These are phyloP conservation scores for Myxocyprinus asiaticus DNA, from an alignment of 2,113 vertebrate genomes.

Conservation along the genomic window DNA sequence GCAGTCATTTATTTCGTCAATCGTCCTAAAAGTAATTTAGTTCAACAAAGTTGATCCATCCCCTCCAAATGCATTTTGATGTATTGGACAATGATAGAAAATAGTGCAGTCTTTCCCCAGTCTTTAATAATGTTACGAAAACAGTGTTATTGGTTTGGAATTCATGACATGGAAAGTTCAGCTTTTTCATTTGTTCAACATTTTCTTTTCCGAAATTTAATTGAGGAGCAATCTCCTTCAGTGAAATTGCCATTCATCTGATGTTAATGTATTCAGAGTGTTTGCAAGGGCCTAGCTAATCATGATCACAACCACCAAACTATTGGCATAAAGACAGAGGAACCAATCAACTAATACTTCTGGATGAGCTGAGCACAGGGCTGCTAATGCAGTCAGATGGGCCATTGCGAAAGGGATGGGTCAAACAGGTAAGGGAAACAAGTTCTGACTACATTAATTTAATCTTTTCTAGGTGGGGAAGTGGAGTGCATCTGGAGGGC, in stretches of 20 bases:
- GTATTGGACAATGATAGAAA: too few relatives aligned
- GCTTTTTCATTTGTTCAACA: conserved; percentile 34
- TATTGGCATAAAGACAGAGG: conserved; percentile 58
- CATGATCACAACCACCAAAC: conserved; percentile 42
- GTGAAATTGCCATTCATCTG: conserved; percentile 49
- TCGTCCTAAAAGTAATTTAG: too few relatives aligned
- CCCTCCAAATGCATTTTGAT: too few relatives aligned
- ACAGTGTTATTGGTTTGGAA: conserved; percentile 29
- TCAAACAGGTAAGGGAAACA: conserved; percentile 53
- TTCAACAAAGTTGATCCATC: too few relatives aligned
- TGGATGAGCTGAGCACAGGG: conserved; percentile 53
- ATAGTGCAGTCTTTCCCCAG: too few relatives aligned
- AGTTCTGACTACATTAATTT: conserved; percentile 62
- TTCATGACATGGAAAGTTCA: conserved; percentile 10
- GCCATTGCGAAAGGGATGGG: conserved; percentile 50
- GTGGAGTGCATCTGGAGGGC: conserved; percentile 90
- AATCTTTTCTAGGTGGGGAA: conserved; percentile 86
- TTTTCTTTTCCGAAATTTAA: conserved; percentile 42
- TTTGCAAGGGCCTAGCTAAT: conserved; percentile 25
- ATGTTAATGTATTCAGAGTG: conserved; percentile 46
- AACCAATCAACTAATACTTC: conserved; percentile 68
- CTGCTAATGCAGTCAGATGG: conserved; percentile 57
- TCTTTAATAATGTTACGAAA: conserved; percentile 20
- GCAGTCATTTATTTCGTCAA: too few relatives aligned
- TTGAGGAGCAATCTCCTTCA: conserved; percentile 42